phyloP scores from a whole-genome alignment of 2,113 vertebrate genomes.

The Channa maculata region DNA sequence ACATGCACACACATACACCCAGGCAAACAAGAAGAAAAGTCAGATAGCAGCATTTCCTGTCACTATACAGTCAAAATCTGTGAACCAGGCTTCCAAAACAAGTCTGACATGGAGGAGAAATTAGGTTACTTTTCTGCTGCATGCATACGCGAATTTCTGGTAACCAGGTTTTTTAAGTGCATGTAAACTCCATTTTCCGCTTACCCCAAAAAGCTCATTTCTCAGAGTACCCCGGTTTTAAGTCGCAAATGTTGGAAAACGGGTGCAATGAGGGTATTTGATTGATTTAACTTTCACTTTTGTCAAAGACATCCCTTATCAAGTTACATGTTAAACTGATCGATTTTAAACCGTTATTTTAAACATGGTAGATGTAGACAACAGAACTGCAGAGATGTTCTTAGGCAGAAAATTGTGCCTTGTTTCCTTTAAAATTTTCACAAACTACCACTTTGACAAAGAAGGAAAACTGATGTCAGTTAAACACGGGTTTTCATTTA shows the following conservation, averaged over 20 bases:
- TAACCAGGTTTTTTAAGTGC: no score
- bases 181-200: no score
- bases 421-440: not conserved
- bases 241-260: conserved; percentile 30
- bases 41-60: no score
- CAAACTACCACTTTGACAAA: not conserved
- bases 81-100: no score
- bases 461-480: not conserved
- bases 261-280: not conserved
- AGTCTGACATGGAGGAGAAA: no score
- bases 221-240: not conserved
- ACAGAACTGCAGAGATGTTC: not conserved
- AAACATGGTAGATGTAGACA: not conserved
- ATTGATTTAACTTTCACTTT: not conserved
- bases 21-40: no score
- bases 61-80: no score
- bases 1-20: no score
- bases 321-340: not conserved
- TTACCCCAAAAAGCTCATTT: no score
- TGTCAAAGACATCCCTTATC: conserved; percentile 14
- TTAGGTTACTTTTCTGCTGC: no score
- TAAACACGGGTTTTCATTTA: not conserved
- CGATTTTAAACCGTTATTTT: not conserved
- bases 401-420: not conserved
- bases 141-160: no score